Evolutionary conservation across 2,113 vertebrate species (phyloP), one percentile per base, ranked within the genome.

Genomic region (Ellobius talpinus): DNA sequence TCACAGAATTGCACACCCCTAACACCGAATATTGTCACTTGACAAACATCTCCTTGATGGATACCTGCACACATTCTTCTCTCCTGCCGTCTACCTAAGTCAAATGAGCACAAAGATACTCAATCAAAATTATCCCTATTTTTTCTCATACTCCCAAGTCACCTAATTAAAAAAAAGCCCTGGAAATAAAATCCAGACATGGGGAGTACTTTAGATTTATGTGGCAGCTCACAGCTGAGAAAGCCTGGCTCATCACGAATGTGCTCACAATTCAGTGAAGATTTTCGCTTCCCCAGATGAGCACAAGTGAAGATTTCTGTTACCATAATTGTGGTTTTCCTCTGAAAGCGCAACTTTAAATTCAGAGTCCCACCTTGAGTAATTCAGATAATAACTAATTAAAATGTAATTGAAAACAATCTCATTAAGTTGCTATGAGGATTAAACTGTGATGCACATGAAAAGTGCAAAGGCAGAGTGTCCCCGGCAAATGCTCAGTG

Each of bases 301-400:
- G 29, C 16, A 7, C 29, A 77, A 52, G 36, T 31, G 36, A 97
- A 93, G 74, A 94, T 24, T 81, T 45, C 61, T 97, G 26, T 70
- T 82, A 50, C 55, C 79, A 91, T 21, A 17, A 74, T 26, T 11
- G 33, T 89, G 70, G 47, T 68, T 89, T 45, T 21, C 29, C 61
- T 89, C 58, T 94, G 63, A 92, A 95, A 94, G 47, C 17, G 14
- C 21, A 26, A 86, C 42, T 82, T 93, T 94, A 81, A 95, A 78
- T 92, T 94, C 68, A 39, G 74, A 90, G 77, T 88, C 14, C 61
- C 90, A 47, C 24, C 17, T n/a, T 84, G 26, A 12, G 68, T 93
- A 82, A 95, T 72, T 78, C 78, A 95, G 55, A 19, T 42, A 90
- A 87, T 70, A 9, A 70, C 85, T 87, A 87, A 87, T 87, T 87